Evolutionary conservation across 92 coral and sea anemone species (phyloP), one percentile per base, ranked within the genome.

Genomic region (Epizoanthus fatuus): DNA sequence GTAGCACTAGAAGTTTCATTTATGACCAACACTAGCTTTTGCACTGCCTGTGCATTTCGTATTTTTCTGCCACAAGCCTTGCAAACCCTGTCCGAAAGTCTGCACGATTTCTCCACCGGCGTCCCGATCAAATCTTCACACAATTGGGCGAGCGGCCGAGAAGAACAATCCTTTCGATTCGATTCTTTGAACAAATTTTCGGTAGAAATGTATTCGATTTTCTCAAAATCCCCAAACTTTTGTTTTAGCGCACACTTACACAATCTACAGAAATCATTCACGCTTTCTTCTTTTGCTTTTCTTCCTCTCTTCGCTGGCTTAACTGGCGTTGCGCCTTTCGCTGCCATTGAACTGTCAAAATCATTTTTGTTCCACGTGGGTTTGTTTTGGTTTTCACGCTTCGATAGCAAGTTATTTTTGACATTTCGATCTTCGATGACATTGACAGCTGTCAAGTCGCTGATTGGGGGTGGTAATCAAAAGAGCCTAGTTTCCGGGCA

Each of bases 171-270:
- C 73, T 60, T 67, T 72, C 74, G 69, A 15, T 62, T 81, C 63
- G 89, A 87, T 19, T 88, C 75, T 62, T 87, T 91, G 74, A 86
- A 84, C 67, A 87, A 22, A 75, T 87, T 87, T 38, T 79, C 92
- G 35, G 77, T 74, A 14, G 92, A 88, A 81, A 88, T 67, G 55
- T 42, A 63, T 40, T 64, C 20, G 69, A 74, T 72, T 84, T 72
- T 85, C 74, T 44, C 85, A 80, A 80, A 80, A 67, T 90, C 87
- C 11, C 84, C 83, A 77, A 87, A 84, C 42, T 87, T 87, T 15
- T 20, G 67, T 77, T 91, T 92, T 6, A 92, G 78, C 55, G 29
- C 54, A 65, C 72, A 74, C 60, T 53, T 83, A 69, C 92, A 91
- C 32, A 80, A 7, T 72, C 90, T 88, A 35, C 92, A 91, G 44